Evolutionary conservation across 1,140 invertebrate genomes (phyloP).

Genomic region (Ceratosolen fusciceps): DNA sequence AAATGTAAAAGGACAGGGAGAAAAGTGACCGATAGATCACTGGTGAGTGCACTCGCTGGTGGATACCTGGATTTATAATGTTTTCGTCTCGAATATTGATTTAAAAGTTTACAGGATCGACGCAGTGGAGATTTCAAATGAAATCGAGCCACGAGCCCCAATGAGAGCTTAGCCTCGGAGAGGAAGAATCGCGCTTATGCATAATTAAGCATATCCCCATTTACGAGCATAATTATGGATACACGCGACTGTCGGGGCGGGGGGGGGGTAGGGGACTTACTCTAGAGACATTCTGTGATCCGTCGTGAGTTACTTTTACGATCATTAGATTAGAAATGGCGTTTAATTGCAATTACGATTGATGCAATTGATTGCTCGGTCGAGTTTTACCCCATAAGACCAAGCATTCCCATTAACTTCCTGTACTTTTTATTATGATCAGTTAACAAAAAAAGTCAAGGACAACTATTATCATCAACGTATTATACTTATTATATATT

Average conservation of each 20-base stretch:
- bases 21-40: slow-evolving; percentile 5
- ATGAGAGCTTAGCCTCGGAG: slow-evolving; percentile 56
- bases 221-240: not conserved
- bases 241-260: too few relatives aligned
- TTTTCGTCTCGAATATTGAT: slow-evolving; percentile 65
- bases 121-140: not conserved
- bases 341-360: too few relatives aligned
- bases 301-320: not conserved
- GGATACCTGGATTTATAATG: slow-evolving; percentile 64
- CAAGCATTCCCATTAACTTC: too few relatives aligned
- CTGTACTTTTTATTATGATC: too few relatives aligned
- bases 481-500: too few relatives aligned
- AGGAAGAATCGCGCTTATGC: slow-evolving; percentile 60
- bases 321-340: too few relatives aligned
- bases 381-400: not conserved
- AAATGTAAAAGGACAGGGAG: not conserved
- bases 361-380: too few relatives aligned
- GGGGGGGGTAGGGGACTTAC: too few relatives aligned
- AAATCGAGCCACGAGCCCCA: slow-evolving; percentile 41
- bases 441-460: too few relatives aligned
- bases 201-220: slow-evolving; percentile 62
- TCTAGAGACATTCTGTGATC: not conserved
- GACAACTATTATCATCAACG: too few relatives aligned
- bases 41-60: not conserved
- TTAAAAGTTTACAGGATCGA: slow-evolving; percentile 56